Evolutionary conservation across 2,888 invertebrate species (phyloP).

Genomic region (Chironomus tentans): DNA sequence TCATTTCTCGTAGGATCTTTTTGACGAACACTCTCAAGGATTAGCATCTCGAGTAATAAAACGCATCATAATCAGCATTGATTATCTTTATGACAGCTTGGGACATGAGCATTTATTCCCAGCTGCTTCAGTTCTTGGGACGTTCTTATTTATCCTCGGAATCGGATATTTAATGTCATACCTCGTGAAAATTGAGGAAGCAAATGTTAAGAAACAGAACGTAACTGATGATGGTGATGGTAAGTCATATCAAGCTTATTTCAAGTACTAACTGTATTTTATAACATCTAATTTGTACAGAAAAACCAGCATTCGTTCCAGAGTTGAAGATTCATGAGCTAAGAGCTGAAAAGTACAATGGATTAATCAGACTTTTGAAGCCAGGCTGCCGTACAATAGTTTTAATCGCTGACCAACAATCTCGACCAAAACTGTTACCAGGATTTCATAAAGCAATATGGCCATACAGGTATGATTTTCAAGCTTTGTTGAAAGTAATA

Average conservation of each 20-base stretch:
- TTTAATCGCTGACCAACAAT: slow-evolving; percentile 79
- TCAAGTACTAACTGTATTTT: neutral
- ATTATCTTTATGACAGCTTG: slow-evolving; percentile 61
- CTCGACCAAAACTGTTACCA: slow-evolving; percentile 75
- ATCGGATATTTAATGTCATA: slow-evolving; percentile 81
- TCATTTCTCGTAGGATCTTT: slow-evolving; percentile 50
- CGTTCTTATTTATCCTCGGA: slow-evolving; percentile 64
- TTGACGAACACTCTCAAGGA: slow-evolving; percentile 70
- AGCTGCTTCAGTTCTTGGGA: slow-evolving; percentile 66
- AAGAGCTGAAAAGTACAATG: slow-evolving; percentile 90
- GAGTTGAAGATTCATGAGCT: slow-evolving; percentile 84
- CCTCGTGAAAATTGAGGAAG: slow-evolving; percentile 50
- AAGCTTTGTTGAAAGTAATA: too few relatives aligned
- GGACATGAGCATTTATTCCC: slow-evolving; percentile 70
- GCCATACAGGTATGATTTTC: slow-evolving; percentile 45
- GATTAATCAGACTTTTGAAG: slow-evolving; percentile 81
- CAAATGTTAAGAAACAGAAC: slow-evolving; percentile 35
- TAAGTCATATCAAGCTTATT: neutral
- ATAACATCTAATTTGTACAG: slow-evolving; percentile 27
- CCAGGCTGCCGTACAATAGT: slow-evolving; percentile 93
- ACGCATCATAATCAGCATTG: slow-evolving; percentile 56
- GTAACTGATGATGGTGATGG: slow-evolving; percentile 32
- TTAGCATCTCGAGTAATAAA: slow-evolving; percentile 59
- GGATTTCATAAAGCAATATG: slow-evolving; percentile 89
- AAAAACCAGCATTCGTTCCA: slow-evolving; percentile 36